Evolutionary conservation across 2,888 invertebrate genomes (phyloP), one percentile per base, ranked within the genome.

Genomic region (Melanchra persicariae): DNA sequence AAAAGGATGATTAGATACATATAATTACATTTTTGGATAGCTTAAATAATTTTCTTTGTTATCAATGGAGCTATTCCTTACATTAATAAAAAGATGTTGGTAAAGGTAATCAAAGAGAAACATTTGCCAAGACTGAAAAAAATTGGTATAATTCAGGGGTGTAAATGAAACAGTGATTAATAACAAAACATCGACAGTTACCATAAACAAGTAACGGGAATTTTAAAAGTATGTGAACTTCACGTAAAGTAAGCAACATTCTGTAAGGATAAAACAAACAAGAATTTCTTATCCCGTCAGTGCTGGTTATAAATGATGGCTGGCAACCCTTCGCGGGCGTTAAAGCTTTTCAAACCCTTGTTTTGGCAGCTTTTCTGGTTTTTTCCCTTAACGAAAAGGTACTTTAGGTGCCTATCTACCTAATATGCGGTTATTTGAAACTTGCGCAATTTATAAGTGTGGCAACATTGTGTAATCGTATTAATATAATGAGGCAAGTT

Each of bases 231-330:
- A 78, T 79, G 71, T 84, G 66, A 81, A 79, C 68, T 83, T 75
- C 79, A 75, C 71, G 70, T 80, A 80, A 78, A 78, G 80, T 79
- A 81, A 77, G 80, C 84, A 87, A 88, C 84, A 87, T 86, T 83
- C 83, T 85, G 88, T 86, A 87, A 87, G 89, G 89, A 90, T 89
- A 88, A 89, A 90, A 90, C 89, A 88, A 88, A 88, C 88, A 88
- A 87, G 89, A 88, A 90, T 79, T 89, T 87, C 91, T 92, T 91
- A 90, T 89, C 90, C 91, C 90, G 91, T 93, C 93, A 92, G 88
- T 91, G 84, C 79, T 83, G 82, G 91, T 92, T 88, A 94, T 93
- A 93, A 93, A 93, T 93, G 93, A 93, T 93, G 84, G 79, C 61
- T 77, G 77, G 84, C 86, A 89, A 90, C 91, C 93, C 92, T 91